These are phyloP conservation scores for Macrotis lagotis DNA, from an alignment of 2,113 vertebrate species.

Conservation along the genomic window DNA sequence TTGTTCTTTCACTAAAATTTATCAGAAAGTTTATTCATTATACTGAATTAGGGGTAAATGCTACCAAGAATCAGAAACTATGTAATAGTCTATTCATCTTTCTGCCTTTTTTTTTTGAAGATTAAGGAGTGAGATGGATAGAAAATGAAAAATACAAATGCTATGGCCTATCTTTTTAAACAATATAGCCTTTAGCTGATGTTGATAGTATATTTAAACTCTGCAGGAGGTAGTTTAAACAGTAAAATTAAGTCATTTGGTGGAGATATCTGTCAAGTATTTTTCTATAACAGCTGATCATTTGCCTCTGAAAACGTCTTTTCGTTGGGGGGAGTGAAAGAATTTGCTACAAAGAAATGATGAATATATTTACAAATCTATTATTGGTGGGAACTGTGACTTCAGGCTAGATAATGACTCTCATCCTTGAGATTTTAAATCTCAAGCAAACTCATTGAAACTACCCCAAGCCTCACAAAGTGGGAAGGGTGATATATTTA, in stretches of 20 bases:
- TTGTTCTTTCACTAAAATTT: not conserved
- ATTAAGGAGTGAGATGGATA: conserved; percentile 4
- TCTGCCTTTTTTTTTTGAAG: conserved; percentile 15
- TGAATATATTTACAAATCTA: conserved; percentile 58
- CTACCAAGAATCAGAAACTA: not conserved
- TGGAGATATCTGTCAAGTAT: conserved; percentile 59
- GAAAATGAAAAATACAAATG: not conserved
- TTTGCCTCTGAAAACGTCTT: conserved; percentile 57
- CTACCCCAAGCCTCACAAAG: not conserved
- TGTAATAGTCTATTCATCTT: not conserved
- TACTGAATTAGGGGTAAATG: not conserved
- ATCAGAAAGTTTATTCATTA: not conserved
- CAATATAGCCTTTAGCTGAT: conserved; percentile 50
- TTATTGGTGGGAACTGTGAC: conserved; percentile 40
- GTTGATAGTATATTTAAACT: conserved; percentile 64
- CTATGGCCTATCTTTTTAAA: conserved; percentile 27
- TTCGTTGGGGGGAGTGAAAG: conserved; percentile 68
- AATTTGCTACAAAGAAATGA: conserved; percentile 58
- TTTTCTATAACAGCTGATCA: conserved; percentile 67
- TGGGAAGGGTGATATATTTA: not conserved
- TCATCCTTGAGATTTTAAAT: conserved; percentile 33
- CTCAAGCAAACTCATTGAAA: not conserved
- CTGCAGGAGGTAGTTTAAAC: conserved; percentile 58
- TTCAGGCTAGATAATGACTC: conserved; percentile 49
- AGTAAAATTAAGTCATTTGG: conserved; percentile 63